phyloP scores from a whole-genome alignment of 2,888 invertebrate genomes.

The Acleris holmiana region DNA sequence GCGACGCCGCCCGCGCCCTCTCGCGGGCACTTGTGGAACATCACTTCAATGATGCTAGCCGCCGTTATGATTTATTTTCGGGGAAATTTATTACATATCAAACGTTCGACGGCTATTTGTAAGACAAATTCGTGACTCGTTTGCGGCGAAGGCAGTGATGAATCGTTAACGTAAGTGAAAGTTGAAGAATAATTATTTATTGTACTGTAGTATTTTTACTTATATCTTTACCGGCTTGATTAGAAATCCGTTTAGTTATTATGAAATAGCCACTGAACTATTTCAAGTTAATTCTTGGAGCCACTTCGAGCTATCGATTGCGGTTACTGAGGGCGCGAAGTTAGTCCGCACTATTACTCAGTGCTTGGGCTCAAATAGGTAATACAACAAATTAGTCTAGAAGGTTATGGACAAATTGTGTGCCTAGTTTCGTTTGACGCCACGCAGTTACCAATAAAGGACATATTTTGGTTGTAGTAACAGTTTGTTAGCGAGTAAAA shows the following conservation, averaged over 20 bases:
- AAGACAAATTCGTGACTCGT: conserved; percentile 58
- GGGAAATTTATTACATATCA: conserved; percentile 57
- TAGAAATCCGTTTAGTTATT: conserved; percentile 2
- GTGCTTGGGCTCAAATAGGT: conserved; percentile 2
- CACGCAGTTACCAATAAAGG: background rate
- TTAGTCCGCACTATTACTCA: conserved; percentile 22
- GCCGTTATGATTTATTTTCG: conserved; percentile 71
- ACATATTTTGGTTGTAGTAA: background rate
- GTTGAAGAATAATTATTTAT: conserved; percentile 28
- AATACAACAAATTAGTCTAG: conserved; percentile 18
- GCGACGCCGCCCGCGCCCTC: conserved; percentile 64
- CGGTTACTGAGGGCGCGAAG: conserved; percentile 14
- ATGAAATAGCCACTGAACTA: conserved; percentile 1
- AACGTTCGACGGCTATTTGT: conserved; percentile 48
- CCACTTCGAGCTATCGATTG: conserved; percentile 23
- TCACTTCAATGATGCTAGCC: conserved; percentile 69
- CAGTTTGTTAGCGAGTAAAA: background rate
- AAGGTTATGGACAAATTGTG: conserved; percentile 25
- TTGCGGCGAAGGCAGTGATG: conserved; percentile 39
- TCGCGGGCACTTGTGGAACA: conserved; percentile 63
- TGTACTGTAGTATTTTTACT: background rate
- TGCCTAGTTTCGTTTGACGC: conserved; percentile 15
- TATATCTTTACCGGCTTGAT: background rate
- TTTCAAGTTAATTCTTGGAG: conserved; percentile 12
- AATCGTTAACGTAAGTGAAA: conserved; percentile 32